Base-by-base conservation (phyloP, 1,140 invertebrate genomes). In the Bombus pyrosoma region DNA sequence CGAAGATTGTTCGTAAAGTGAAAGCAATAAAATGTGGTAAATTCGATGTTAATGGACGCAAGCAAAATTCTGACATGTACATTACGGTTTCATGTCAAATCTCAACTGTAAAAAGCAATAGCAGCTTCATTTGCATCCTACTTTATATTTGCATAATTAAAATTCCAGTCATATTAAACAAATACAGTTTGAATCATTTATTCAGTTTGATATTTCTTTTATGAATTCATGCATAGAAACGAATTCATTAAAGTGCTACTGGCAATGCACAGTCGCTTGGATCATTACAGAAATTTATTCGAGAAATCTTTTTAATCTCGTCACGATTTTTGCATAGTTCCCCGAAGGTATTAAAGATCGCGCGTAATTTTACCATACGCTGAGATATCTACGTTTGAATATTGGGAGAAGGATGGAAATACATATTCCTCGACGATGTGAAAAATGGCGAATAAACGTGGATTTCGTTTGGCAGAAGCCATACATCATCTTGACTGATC, bases 401-500 rank as follows among this genome's bases (percentile, higher is more conserved):
- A 74, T 28, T 53, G 37, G 13, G 2, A 43, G 34, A 12, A 4
- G n/a, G 9, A 28, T 66, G 13, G 25, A 18, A 66, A 66, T 22
- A 69, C 47, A 57, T 80, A 37, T 80, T 28, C 28, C 2, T 18
- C 28, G 43, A 39, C 43, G 66, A 22, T 28, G 4, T 9, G 64
- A 81, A 43, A 59, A 34, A 41, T 25, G 47, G 22, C 15, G 57
- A 62, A 43, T 74, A 64, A 74, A 82, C 71, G 37, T 34, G 71
- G 22, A 64, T 74, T 34, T 43, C 69, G 25, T 41, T 74, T 57
- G 80, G 64, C 80, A 13, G 37, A 18, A 4, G n/a, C 22, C 68
- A 18, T 82, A 34, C n/a, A 74, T 82, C 80, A 82, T 82, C 39
- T 28, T 74, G 69, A 82, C 39, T 59, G 80, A 82, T 82, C 71